Percentiles rank a stretch among this genome's conserved stretches.
phyloP scores from a whole-genome alignment of 2,113 vertebrate genomes.

The Dromas ardeola region DNA sequence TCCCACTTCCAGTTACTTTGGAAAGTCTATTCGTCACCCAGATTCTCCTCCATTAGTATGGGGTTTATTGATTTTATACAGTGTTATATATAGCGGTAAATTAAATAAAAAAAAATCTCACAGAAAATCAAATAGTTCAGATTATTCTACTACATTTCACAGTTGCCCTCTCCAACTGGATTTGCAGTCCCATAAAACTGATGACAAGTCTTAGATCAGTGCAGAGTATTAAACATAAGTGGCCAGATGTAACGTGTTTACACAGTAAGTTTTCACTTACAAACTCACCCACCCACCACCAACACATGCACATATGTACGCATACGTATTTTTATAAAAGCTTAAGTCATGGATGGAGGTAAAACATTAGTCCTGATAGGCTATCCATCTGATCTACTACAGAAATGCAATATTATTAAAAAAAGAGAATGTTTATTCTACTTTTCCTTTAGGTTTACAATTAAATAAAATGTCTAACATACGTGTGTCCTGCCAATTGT shows the following conservation, averaged over 20 bases:
- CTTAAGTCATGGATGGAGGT: neutral
- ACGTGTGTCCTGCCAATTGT: neutral
- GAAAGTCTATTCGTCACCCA: neutral
- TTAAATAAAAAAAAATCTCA: neutral
- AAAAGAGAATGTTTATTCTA: neutral
- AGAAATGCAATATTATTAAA: neutral
- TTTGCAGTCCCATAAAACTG: neutral
- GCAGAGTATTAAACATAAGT: neutral
- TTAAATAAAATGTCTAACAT: neutral
- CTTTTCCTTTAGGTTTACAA: neutral
- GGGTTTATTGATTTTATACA: neutral
- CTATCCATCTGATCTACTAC: neutral
- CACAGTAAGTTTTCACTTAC: neutral
- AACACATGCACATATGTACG: neutral
- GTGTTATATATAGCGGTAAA: neutral
- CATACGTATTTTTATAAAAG: neutral
- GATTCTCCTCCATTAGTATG: neutral
- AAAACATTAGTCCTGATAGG: neutral
- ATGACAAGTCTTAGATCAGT: neutral
- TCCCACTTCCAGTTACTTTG: neutral
- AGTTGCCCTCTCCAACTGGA: neutral
- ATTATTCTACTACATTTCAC: neutral
- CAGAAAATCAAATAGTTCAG: neutral
- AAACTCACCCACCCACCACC: fast-evolving
- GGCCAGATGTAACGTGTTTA: neutral